Base-by-base conservation (phyloP, 2,113 vertebrate species). In the Chauna torquata region DNA sequence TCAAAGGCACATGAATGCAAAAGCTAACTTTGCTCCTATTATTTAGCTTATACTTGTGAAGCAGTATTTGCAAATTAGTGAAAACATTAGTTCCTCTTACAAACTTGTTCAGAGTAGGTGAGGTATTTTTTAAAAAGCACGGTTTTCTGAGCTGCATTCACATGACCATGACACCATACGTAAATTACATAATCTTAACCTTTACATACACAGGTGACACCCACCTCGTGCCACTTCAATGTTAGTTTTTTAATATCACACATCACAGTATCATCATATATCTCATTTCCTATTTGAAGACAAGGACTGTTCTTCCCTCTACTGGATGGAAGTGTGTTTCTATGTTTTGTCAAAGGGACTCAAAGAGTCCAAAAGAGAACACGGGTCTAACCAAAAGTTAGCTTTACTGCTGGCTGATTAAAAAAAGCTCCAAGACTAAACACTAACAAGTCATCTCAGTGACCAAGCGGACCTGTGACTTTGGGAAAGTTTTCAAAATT, bases 121-220 rank as follows among this genome's bases (percentile, higher is more conserved):
- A 74, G 72, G 5, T 32, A 84, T 34, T 74, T 28, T 5, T 14
- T 24, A 19, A 10, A 61, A 54, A 69, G 7, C 11, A 12, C 4
- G 25, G 19, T n/a, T 83, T 92, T 85, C 52, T 10, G 49, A 65
- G 65, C 12, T 32, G 57, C 15, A 68, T 42, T 82, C 52, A 42
- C 25, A 68, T 23, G n/a, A 86, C 15, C 16, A 13, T 36, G 18
- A 86, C 34, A 86, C 7, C 16, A 44, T 28, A 74, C 1, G 0
- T 14, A 76, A 62, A 12, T 52, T 17, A 71, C 6, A 47, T 57
- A 55, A 76, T 24, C 52, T 64, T 55, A 85, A 57, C 5, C 22
- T 54, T 69, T 57, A 82, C 18, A 50, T n/a, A 38, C 16, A 40
- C 12, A 72, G 13, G 4, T 19, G 23, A 82, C 0, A 3, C 0